phyloP scores from a whole-genome alignment of 2,888 invertebrate species.

The Dorcus parallelipipedus region DNA sequence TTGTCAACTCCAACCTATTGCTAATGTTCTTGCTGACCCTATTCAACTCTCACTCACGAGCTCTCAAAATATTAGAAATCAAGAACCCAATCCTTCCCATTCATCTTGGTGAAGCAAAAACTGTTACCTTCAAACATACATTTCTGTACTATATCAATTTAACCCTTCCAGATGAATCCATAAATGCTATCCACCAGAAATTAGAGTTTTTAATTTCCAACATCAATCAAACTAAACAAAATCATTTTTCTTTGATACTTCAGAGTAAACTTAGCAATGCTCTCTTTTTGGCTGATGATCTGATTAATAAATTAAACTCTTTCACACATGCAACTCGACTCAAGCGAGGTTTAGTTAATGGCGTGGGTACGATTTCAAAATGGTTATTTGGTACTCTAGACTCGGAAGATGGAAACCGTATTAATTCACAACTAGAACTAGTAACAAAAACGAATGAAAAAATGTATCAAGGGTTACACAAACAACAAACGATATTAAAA shows the following conservation, averaged over 20 bases:
- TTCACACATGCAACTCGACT: background rate
- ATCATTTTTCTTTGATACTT: background rate
- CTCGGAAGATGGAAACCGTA: background rate
- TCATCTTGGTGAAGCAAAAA: background rate
- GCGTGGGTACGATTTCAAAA: background rate
- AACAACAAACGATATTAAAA: constrained; percentile 7
- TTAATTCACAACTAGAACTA: background rate
- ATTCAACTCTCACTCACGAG: too few species aligned
- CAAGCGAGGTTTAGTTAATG: background rate
- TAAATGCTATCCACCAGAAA: background rate
- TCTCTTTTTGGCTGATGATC: background rate
- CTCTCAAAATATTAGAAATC: background rate
- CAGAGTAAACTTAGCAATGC: background rate
- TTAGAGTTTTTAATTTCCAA: background rate
- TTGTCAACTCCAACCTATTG: too few species aligned
- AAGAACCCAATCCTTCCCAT: background rate
- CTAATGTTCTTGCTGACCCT: too few species aligned
- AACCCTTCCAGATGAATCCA: background rate
- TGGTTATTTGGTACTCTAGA: constrained; percentile 4
- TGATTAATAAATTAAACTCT: background rate
- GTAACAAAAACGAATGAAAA: background rate
- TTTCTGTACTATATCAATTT: constrained; percentile 2
- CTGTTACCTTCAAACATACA: background rate
- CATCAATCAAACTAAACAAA: background rate
- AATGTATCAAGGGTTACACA: background rate